Base-by-base conservation (phyloP, 2,888 invertebrate species). In the Torymus tubicola region DNA sequence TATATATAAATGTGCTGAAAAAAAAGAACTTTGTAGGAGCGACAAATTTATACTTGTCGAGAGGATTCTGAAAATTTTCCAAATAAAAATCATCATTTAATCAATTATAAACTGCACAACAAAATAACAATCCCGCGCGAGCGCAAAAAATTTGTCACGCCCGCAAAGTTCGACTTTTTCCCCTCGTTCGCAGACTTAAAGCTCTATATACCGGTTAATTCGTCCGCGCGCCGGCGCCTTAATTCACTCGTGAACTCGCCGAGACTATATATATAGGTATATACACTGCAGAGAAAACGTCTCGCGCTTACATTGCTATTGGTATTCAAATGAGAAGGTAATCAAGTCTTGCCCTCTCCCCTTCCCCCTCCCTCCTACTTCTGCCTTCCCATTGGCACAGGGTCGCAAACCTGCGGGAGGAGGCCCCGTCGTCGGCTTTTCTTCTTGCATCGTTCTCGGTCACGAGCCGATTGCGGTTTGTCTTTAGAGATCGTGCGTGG, bases 301-400 rank as follows among this genome's bases (percentile, higher is more conserved):
- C 68, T 71, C 71, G 67, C 50, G 57, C 82, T 24, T 84, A 82
- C 78, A 82, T 84, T 83, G 83, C 71, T 90, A 90, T 90, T 90
- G 90, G 90, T 90, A 90, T 90, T 90, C 90, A 90, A 90, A 90
- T 90, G 90, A 76, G 76, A 89, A 86, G 86, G 81, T 84, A 84
- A 84, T 85, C 84, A 80, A 83, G 50, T 31, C 55, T 50, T 12
- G 24, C 24, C 24, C 24, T 2, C 24, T 3, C 3, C 3, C 24
- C 24, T 24, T 3, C 24, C 3, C 24, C 24, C 24, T n/a, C n/a
- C n/a, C n/a, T n/a, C n/a, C n/a, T n/a, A n/a, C n/a, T n/a, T n/a
- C n/a, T n/a, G n/a, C n/a, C n/a, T n/a, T 24, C 24, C 24, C 24
- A 3, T 24, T 24, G 24, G 24, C 24, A 24, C 24, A 24, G 24